A percentile compares a stretch with the other conserved stretches of the same genome.
These are phyloP conservation scores for Miichthys miiuy DNA, from an alignment of 2,797 vertebrate genomes.

Conservation along the genomic window DNA sequence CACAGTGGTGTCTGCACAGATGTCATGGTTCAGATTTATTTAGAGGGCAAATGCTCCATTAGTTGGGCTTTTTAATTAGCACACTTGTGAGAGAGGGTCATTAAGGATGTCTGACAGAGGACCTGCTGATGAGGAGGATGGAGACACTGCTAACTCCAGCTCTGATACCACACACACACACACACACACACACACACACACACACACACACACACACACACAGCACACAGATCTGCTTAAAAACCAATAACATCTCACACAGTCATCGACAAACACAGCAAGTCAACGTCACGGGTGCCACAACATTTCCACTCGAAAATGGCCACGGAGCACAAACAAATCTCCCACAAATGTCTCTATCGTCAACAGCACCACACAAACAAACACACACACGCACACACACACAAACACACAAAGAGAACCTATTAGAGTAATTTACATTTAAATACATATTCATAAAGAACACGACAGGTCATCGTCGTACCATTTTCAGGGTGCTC, in stretches of 20 bases:
- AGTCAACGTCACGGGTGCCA: constrained; percentile 51
- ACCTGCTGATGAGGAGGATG: constrained; percentile 83
- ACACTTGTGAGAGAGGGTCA: constrained; percentile 84
- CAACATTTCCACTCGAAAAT: constrained; percentile 54
- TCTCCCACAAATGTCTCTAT: constrained; percentile 43
- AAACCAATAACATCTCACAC: constrained; percentile 68
- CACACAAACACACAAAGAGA: constrained; percentile 14
- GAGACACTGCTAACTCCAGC: constrained; percentile 73
- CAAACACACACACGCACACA: background rate
- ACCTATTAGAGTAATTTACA: constrained; percentile 59
- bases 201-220: constrained; percentile 20
- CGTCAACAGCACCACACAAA: constrained; percentile 5
- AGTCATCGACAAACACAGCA: constrained; percentile 62
- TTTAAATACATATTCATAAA: constrained; percentile 68
- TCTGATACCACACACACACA: constrained; percentile 30
- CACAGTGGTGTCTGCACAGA: constrained; percentile 77
- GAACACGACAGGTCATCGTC: constrained; percentile 43
- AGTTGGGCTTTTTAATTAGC: constrained; percentile 87
- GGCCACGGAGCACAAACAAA: constrained; percentile 57
- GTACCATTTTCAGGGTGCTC: constrained; percentile 99
- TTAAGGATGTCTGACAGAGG: constrained; percentile 85
- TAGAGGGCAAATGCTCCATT: constrained; percentile 87
- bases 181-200: constrained; percentile 34
- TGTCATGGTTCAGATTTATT: constrained; percentile 85
- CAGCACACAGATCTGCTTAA: constrained; percentile 59